phyloP scores from a whole-genome alignment of 2,797 vertebrate species.

The Neosilurus hyrtlii region DNA sequence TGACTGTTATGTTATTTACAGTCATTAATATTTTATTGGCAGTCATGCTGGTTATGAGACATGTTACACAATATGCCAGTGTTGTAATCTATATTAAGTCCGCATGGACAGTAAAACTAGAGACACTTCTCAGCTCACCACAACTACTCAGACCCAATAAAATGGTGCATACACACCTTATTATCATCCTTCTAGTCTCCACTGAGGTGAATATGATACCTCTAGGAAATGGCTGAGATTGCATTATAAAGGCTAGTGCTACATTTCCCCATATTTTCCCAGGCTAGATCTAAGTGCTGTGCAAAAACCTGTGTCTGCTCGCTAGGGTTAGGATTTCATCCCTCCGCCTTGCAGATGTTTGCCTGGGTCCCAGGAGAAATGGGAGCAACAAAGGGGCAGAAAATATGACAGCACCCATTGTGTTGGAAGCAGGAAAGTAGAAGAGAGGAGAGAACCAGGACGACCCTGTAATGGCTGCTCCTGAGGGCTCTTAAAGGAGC shows the following conservation, averaged over 20 bases:
- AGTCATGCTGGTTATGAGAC: conserved; percentile 5
- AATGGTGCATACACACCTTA: conserved; percentile 25
- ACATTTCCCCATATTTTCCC: conserved; percentile 33
- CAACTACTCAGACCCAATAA: conserved; percentile 22
- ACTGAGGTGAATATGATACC: conserved; percentile 47
- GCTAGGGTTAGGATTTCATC: conserved; percentile 60
- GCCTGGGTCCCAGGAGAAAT: conserved; percentile 59
- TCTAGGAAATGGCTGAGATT: conserved; percentile 50
- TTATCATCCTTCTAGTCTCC: conserved; percentile 43
- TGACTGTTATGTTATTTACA: background rate
- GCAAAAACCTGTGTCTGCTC: conserved; percentile 39
- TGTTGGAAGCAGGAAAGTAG: conserved; percentile 53
- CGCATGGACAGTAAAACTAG: conserved; percentile 30
- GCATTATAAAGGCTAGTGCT: conserved; percentile 46
- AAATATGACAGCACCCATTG: conserved; percentile 53
- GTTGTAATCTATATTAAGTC: conserved; percentile 13
- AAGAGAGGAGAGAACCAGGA: conserved; percentile 52
- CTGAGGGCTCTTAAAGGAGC: conserved; percentile 59
- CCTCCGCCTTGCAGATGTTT: conserved; percentile 55
- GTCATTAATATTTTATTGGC: background rate
- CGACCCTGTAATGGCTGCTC: conserved; percentile 59
- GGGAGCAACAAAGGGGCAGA: conserved; percentile 41
- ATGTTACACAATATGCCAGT: conserved; percentile 30
- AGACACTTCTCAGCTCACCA: conserved; percentile 35
- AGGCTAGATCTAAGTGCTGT: conserved; percentile 45